phyloP scores from a whole-genome alignment of 1,140 invertebrate species.

The Bombyx mandarina region DNA sequence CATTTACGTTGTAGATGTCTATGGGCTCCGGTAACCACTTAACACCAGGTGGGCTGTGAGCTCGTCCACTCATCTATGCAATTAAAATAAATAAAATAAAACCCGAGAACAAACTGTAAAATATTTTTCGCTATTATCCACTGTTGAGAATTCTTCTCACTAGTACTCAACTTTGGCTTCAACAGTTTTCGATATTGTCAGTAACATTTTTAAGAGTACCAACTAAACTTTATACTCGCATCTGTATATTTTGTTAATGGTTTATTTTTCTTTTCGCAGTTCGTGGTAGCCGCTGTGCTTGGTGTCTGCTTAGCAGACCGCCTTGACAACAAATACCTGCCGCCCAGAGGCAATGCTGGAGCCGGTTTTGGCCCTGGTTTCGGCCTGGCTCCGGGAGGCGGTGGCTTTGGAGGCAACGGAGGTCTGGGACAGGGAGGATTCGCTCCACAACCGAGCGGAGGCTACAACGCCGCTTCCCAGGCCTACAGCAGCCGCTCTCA shows the following conservation, averaged over 20 bases:
- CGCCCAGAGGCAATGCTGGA: slow-evolving; percentile 68
- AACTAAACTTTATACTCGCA: background rate
- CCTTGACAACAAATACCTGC: slow-evolving; percentile 76
- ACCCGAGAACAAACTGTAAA: too few relatives aligned
- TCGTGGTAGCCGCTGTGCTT: slow-evolving; percentile 51
- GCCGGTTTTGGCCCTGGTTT: slow-evolving; percentile 43
- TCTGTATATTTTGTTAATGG: background rate
- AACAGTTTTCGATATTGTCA: too few relatives aligned
- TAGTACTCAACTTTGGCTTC: too few relatives aligned
- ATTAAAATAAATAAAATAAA: too few relatives aligned
- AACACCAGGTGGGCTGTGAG: too few relatives aligned
- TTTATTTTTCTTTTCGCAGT: slow-evolving; percentile 28
- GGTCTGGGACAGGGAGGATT: slow-evolving; percentile 17
- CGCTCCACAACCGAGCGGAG: slow-evolving; percentile 18
- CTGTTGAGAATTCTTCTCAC: too few relatives aligned
- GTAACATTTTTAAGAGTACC: too few relatives aligned
- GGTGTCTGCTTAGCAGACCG: slow-evolving; percentile 64
- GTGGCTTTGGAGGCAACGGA: slow-evolving; percentile 21
- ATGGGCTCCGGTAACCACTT: too few relatives aligned
- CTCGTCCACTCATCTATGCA: too few relatives aligned
- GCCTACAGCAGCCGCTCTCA: slow-evolving; percentile 9
- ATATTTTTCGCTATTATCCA: too few relatives aligned
- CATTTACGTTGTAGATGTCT: too few relatives aligned
- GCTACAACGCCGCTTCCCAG: slow-evolving; percentile 15
- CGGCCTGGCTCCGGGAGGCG: slow-evolving; percentile 15